Conservation (phyloP, 2,797 vertebrate species). For the Pantherophis vulpinus region DNA sequence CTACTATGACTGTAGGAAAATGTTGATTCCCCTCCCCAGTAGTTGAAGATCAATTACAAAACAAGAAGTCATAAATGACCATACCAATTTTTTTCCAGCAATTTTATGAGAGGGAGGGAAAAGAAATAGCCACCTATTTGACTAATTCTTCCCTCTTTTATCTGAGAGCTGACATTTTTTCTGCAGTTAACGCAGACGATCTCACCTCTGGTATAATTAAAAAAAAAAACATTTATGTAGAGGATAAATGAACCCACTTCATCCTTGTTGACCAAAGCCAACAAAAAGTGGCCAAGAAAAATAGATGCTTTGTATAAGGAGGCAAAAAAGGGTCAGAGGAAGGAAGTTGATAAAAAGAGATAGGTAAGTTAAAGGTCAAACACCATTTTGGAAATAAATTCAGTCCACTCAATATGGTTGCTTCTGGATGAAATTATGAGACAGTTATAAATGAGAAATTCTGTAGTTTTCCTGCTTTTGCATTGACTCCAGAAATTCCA, state of each 20-base stretch:
- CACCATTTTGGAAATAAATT: constrained; percentile 53
- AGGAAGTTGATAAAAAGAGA: constrained; percentile 49
- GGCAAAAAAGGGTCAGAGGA: constrained; percentile 46
- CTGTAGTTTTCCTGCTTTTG: constrained; percentile 47
- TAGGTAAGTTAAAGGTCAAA: constrained; percentile 58
- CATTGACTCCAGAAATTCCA: constrained; percentile 55
- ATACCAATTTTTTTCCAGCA: constrained; percentile 33
- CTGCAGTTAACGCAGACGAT: constrained; percentile 83
- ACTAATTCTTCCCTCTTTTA: constrained; percentile 75
- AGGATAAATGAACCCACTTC: constrained; percentile 76
- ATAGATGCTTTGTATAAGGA: constrained; percentile 74
- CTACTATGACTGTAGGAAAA: background rate
- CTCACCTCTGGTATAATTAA: constrained; percentile 86
- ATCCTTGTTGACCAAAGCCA: constrained; percentile 74
- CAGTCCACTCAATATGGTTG: constrained; percentile 61
- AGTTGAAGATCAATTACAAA: background rate
- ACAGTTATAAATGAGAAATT: constrained; percentile 57
- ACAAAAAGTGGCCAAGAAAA: constrained; percentile 77
- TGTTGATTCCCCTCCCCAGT: background rate
- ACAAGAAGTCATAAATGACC: background rate
- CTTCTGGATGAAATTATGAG: constrained; percentile 51
- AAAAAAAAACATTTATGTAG: constrained; percentile 85
- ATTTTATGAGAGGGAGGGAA: constrained; percentile 38
- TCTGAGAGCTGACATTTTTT: constrained; percentile 79
- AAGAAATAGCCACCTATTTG: constrained; percentile 43